Conservation (phyloP, 2,797 vertebrate species). For the Clarias platycephalus region DNA sequence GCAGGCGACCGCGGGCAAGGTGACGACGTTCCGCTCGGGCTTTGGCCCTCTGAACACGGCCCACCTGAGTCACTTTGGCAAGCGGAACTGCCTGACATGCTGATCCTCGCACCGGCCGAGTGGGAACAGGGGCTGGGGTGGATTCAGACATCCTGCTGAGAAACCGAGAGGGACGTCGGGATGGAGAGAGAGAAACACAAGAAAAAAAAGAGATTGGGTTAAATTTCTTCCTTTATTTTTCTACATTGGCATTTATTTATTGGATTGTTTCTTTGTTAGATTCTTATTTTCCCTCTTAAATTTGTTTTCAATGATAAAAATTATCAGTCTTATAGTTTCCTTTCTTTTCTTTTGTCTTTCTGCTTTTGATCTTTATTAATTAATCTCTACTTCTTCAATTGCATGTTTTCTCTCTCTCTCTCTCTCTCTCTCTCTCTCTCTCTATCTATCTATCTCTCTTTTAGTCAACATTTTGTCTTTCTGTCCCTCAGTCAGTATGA, state of each 20-base stretch:
- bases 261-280: background rate
- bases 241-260: background rate
- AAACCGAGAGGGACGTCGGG: background rate
- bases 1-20: conserved; percentile 84
- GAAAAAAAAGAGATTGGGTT: background rate
- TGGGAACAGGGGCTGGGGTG: conserved; percentile 66
- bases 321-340: background rate
- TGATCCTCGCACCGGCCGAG: conserved; percentile 73
- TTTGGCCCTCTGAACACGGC: conserved; percentile 86
- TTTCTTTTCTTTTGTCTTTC: background rate
- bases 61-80: conserved; percentile 86
- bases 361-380: background rate
- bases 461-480: background rate
- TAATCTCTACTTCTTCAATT: background rate
- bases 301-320: no score
- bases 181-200: conserved; percentile 2
- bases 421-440: background rate
- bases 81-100: conserved; percentile 78
- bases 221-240: background rate
- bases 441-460: background rate
- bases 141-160: conserved; percentile 75
- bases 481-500: background rate
- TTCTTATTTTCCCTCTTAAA: no score
- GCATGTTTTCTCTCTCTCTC: background rate
- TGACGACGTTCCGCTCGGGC: conserved; percentile 84